These are phyloP conservation scores for Chloroclysta siterata DNA, from an alignment of 2,888 invertebrate species.

Conservation along the genomic window DNA sequence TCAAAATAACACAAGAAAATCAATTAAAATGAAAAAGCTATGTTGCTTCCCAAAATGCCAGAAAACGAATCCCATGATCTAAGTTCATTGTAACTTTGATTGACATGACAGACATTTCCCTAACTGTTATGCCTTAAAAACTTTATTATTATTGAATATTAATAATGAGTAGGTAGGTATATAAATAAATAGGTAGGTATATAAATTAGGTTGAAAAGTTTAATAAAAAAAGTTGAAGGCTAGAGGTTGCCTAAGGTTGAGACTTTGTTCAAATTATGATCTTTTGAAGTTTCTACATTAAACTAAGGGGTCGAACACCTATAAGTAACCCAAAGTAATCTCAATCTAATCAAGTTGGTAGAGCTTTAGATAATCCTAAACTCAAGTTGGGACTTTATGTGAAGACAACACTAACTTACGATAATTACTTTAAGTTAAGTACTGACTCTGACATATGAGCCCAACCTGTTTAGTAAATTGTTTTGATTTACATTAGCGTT, in stretches of 20 bases:
- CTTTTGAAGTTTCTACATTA: constrained; percentile 35
- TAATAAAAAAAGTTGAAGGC: constrained; percentile 24
- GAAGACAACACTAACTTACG: constrained; percentile 14
- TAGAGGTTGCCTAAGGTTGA: constrained; percentile 16
- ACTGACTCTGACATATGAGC: background rate
- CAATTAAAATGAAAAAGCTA: no score
- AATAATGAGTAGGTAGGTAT: no score
- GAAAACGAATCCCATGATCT: no score
- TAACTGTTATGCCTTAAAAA: no score
- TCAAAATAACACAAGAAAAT: no score
- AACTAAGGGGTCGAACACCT: constrained; percentile 30
- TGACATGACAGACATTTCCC: no score
- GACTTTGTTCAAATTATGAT: constrained; percentile 31
- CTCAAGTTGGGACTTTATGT: constrained; percentile 25
- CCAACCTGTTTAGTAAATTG: background rate
- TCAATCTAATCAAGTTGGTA: constrained; percentile 40
- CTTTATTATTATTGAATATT: no score
- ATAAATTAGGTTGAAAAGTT: constrained; percentile 3
- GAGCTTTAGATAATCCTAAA: constrained; percentile 35
- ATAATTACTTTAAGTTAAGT: constrained; percentile 6
- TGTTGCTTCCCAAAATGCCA: no score
- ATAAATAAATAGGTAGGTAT: no score
- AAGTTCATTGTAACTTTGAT: no score
- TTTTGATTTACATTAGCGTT: background rate
- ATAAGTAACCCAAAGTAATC: constrained; percentile 41